Evolutionary conservation across 1,140 invertebrate genomes (phyloP).

Genomic region (Plectus sambesii): DNA sequence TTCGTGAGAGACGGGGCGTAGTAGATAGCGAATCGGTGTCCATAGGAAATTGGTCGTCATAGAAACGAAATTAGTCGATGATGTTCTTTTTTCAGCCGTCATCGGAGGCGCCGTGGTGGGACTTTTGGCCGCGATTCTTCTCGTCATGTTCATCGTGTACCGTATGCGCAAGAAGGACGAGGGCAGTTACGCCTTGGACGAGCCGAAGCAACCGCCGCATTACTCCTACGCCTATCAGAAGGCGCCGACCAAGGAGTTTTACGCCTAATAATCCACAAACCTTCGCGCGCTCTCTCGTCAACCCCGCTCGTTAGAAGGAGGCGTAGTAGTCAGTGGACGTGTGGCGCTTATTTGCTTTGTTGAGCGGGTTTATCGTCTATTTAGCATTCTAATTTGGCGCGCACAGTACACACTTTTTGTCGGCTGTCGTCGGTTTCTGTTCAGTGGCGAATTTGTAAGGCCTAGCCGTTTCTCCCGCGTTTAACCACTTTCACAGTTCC

Average conservation of each 20-base stretch:
- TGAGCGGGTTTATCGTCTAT: too few species aligned
- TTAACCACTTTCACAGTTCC: too few species aligned
- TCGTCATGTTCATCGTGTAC: constrained; percentile 98
- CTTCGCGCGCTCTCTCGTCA: too few species aligned
- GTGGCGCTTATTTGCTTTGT: too few species aligned
- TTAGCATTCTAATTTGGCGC: too few species aligned
- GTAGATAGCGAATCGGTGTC: not conserved
- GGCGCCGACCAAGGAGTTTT: constrained; percentile 40
- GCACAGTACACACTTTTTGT: too few species aligned
- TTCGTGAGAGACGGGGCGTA: not conserved
- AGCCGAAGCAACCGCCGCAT: constrained; percentile 60
- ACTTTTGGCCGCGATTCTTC: constrained; percentile 84
- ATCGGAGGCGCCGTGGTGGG: constrained; percentile 95
- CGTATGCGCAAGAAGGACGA: constrained; percentile 99
- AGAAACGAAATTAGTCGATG: not conserved
- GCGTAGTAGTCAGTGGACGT: too few species aligned
- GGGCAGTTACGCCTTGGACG: constrained; percentile 91
- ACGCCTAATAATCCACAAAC: constrained; percentile 24
- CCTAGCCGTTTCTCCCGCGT: too few species aligned
- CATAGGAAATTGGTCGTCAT: not conserved
- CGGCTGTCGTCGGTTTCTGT: too few species aligned
- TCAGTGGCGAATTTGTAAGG: too few species aligned
- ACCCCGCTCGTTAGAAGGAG: too few species aligned
- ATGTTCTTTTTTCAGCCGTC: constrained; percentile 64
- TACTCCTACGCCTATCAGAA: constrained; percentile 38